Conservation (phyloP, 2,797 vertebrate genomes). For the Gallinago nigripennis region DNA sequence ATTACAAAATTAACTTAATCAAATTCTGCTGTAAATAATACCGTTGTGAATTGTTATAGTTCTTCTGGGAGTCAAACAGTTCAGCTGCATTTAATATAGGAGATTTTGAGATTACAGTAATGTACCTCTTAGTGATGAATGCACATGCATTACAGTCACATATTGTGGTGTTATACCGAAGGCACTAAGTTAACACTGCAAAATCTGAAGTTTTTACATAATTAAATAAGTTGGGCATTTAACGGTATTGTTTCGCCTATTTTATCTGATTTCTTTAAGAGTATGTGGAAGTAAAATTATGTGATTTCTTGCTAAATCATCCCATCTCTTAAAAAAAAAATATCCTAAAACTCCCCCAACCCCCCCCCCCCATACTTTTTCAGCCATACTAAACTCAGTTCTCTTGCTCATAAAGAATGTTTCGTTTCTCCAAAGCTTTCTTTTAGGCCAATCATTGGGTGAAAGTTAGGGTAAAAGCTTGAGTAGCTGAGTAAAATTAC, state of each 20-base stretch:
- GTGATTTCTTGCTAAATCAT: background rate
- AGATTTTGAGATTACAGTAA: background rate
- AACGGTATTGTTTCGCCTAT: background rate
- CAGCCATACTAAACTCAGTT: background rate
- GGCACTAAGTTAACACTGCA: background rate
- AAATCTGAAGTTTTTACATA: background rate
- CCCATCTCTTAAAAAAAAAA: background rate
- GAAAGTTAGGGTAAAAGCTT: background rate
- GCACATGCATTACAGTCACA: background rate
- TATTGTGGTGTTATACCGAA: background rate
- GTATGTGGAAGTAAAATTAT: background rate
- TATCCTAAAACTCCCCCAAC: accelerated
- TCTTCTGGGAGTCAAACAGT: background rate
- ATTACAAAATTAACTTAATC: background rate
- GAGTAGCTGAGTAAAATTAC: background rate
- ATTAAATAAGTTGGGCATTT: background rate
- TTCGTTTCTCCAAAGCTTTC: background rate
- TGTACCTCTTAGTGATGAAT: background rate
- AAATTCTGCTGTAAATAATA: background rate
- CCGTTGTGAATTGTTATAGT: background rate
- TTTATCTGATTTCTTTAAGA: background rate
- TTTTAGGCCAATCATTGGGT: background rate
- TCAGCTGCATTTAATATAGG: background rate
- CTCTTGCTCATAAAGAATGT: background rate
- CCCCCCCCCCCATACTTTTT: background rate